A percentile compares a stretch with the other conserved stretches of the same genome.
These are phyloP conservation scores for Leptobrachium leishanense DNA, from an alignment of 2,113 vertebrate genomes.

Conservation along the genomic window DNA sequence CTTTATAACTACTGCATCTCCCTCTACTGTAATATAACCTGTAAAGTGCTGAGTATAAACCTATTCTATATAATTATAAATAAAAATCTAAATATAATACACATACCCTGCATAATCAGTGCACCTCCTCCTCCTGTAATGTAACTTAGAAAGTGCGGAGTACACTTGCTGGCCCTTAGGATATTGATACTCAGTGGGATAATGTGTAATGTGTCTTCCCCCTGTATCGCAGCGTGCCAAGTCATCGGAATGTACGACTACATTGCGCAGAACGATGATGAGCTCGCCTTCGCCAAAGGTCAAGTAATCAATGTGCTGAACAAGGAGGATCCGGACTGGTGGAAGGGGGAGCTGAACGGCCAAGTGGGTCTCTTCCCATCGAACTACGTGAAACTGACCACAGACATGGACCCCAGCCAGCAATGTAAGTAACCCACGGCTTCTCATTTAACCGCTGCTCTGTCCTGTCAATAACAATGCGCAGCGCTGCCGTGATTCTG, in stretches of 20 bases:
- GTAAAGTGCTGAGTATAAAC: no score
- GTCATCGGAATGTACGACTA: conserved; percentile 99
- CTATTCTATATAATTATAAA: no score
- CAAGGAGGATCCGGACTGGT: conserved; percentile 98
- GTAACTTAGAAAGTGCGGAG: no score
- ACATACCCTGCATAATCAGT: no score
- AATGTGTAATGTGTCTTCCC: neutral
- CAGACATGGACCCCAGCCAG: conserved; percentile 95
- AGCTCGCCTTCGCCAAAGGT: conserved; percentile 95
- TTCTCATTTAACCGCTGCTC: conserved; percentile 9
- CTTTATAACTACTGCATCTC: no score
- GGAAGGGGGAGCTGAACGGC: conserved; percentile 94
- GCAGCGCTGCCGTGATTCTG: conserved; percentile 73
- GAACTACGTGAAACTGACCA: conserved; percentile 98
- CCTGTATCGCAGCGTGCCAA: conserved; percentile 84
- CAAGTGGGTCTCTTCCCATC: conserved; percentile 95
- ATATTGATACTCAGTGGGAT: no score
- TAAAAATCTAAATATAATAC: no score
- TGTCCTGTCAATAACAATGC: conserved; percentile 51
- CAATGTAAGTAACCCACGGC: conserved; percentile 89
- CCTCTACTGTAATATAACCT: no score
- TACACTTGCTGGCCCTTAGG: no score
- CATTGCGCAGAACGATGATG: conserved; percentile 95
- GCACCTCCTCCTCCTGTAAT: no score
- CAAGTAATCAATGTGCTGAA: conserved; percentile 95